phyloP scores from a whole-genome alignment of 2,113 vertebrate genomes.

The Sigmodon hispidus region DNA sequence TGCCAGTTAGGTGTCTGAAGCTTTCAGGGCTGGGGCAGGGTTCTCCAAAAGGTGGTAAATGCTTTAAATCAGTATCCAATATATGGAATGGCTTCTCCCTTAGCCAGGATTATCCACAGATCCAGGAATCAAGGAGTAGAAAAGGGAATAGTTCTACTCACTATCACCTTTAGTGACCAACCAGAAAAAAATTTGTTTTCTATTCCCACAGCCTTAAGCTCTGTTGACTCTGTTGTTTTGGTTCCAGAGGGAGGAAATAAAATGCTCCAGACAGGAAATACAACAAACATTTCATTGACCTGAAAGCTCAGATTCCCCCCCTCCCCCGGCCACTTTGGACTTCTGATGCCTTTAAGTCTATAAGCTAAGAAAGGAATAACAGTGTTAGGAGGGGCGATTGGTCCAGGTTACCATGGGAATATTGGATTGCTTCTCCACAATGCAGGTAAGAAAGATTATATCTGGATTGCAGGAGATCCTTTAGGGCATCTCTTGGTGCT shows the following conservation, averaged over 20 bases:
- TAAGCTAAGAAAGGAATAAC: not conserved
- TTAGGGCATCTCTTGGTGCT: not conserved
- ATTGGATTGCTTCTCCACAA: not conserved
- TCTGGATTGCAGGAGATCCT: not conserved
- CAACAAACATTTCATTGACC: not conserved
- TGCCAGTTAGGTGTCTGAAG: not conserved
- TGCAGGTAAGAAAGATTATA: not conserved
- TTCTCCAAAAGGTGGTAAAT: not conserved
- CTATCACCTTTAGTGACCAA: not conserved
- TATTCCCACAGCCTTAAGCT: not conserved
- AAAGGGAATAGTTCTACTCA: not conserved
- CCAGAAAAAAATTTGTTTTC: not conserved
- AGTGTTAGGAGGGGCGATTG: not conserved
- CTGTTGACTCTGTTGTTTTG: not conserved
- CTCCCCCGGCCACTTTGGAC: not conserved
- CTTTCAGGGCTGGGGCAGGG: not conserved
- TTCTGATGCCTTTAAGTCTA: not conserved
- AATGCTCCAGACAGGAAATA: not conserved
- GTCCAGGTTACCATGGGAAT: not conserved
- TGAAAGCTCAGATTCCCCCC: not conserved
- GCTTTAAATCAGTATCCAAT: not conserved
- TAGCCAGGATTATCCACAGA: not conserved
- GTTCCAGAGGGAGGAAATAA: not conserved
- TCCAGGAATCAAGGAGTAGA: not conserved
- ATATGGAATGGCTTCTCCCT: not conserved